phyloP scores from a whole-genome alignment of 2,113 vertebrate species.

The Todiramphus chloris region DNA sequence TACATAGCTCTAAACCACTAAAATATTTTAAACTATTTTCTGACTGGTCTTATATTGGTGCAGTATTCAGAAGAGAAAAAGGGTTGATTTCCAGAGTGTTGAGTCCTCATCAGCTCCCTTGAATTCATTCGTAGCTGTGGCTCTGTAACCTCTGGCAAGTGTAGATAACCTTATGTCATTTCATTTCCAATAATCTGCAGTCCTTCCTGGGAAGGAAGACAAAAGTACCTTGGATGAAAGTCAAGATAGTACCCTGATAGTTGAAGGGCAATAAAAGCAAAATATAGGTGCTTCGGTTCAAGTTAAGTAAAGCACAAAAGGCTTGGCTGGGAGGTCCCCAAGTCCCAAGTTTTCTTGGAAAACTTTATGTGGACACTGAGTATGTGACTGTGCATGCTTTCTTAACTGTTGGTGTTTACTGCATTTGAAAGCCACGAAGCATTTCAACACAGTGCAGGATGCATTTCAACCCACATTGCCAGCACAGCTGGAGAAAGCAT shows the following conservation, averaged over 20 bases:
- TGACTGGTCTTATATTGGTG: background rate
- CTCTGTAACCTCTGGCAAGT: background rate
- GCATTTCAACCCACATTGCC: background rate
- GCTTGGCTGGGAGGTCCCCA: background rate
- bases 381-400: background rate
- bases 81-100: background rate
- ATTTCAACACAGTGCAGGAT: background rate
- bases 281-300: background rate
- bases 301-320: background rate
- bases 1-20: background rate
- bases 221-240: background rate
- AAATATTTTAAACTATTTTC: background rate
- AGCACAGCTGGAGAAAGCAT: background rate
- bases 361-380: background rate
- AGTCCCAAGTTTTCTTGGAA: background rate
- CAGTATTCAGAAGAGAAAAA: background rate
- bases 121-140: background rate
- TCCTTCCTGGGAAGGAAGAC: background rate
- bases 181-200: background rate
- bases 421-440: background rate
- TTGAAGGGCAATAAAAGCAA: background rate
- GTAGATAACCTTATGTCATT: background rate
- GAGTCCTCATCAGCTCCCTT: background rate
- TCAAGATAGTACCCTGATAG: background rate
- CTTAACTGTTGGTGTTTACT: background rate